These are phyloP conservation scores for Gallinago undulata DNA, from an alignment of 2,113 vertebrate genomes.

Conservation along the genomic window DNA sequence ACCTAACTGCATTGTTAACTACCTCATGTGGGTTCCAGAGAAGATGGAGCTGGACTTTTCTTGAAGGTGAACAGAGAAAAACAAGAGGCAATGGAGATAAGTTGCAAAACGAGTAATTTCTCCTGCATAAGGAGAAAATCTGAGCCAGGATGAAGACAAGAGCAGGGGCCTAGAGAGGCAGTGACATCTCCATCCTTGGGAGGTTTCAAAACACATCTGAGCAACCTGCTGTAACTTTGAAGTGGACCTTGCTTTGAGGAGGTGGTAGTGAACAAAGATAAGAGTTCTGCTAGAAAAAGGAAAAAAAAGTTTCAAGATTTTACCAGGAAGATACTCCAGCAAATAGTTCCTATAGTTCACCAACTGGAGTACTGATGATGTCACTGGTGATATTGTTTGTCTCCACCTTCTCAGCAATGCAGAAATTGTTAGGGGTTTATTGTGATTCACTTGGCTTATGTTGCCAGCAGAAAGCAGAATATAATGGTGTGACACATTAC, in stretches of 20 bases:
- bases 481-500: neutral
- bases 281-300: neutral
- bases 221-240: neutral
- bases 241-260: neutral
- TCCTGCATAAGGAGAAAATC: neutral
- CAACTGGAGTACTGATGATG: neutral
- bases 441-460: constrained; percentile 33
- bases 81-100: neutral
- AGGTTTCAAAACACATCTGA: neutral
- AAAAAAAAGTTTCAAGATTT: neutral
- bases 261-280: neutral
- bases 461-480: neutral
- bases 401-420: neutral
- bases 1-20: neutral
- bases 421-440: neutral
- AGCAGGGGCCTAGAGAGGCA: neutral
- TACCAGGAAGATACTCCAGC: neutral
- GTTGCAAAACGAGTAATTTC: neutral
- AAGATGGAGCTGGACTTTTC: neutral
- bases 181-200: neutral
- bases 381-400: neutral
- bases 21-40: neutral
- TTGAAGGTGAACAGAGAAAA: neutral
- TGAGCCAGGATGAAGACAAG: neutral
- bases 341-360: neutral